These are phyloP conservation scores for Cyanoderma ruficeps DNA, from an alignment of 2,113 vertebrate species.

Conservation along the genomic window DNA sequence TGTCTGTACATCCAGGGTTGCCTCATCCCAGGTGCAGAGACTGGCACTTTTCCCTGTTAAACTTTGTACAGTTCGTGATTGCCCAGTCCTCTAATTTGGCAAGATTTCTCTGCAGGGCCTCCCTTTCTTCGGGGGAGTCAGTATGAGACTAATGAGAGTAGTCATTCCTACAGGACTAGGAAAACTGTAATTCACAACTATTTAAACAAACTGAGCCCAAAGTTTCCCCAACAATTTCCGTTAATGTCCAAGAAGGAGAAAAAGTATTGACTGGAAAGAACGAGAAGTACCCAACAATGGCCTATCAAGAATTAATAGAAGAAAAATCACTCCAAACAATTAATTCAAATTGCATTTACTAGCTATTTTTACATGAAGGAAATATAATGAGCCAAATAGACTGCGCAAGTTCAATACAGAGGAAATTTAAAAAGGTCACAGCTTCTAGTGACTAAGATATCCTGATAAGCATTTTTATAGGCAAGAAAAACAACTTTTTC, in stretches of 20 bases:
- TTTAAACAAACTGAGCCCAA: background rate
- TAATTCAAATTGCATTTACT: background rate
- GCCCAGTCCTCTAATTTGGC: background rate
- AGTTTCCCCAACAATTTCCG: background rate
- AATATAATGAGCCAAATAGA: background rate
- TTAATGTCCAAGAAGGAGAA: background rate
- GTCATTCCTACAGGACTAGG: background rate
- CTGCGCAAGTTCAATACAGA: background rate
- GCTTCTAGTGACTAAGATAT: background rate
- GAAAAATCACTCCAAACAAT: background rate
- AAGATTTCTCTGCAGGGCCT: background rate
- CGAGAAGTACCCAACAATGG: background rate
- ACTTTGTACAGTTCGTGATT: background rate
- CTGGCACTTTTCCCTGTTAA: background rate
- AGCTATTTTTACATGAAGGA: background rate
- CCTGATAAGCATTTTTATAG: background rate
- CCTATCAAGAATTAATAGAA: background rate
- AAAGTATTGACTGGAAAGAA: background rate
- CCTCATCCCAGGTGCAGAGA: background rate
- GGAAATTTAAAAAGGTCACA: background rate
- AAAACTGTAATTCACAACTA: background rate
- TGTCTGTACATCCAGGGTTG: background rate
- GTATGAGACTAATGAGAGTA: background rate
- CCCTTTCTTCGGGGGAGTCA: background rate
- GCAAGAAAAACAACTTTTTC: background rate